Evolutionary conservation across 2,888 invertebrate genomes (phyloP), one percentile per base, ranked within the genome.

Genomic region (Phytoseiulus persimilis): DNA sequence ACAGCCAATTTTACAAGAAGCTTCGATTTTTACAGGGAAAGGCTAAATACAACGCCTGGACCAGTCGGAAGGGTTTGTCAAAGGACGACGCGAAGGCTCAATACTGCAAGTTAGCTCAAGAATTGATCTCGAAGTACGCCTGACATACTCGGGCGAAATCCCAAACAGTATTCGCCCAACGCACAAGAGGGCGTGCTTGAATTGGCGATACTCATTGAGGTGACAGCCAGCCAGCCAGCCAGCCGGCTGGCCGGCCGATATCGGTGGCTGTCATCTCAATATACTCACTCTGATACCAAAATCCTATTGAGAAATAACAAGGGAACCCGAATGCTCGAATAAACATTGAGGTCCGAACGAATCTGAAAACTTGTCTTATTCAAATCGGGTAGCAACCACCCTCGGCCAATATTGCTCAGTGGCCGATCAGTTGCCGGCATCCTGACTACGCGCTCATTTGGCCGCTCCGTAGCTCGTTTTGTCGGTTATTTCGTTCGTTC

Each of bases 51-150:
- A 87, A 87, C 31, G 32, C 87, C 33, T 87, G 87, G 87, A 87
- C 87, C n/a, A 87, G 87, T 32, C 87, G 87, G 28, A 87, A 87
- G 87, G 87, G 87, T 5, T n/a, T 87, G n/a, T 87, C 87, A 32
- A 32, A 87, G 33, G 87, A 87, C 18, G 87, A 31, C 87, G 87
- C 87, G 32, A 87, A 87, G 33, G 45, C 32, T 33, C 39, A 87
- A 31, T 87, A 87, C 33, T 87, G 87, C 87, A 31, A 32, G 18
- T 31, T 87, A 14, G 87, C 33, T 45, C 28, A 87, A 87, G n/a
- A 87, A 32, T 33, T 87, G 33, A 31, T 39, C 31, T n/a, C n/a
- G n/a, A 87, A 87, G 31, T 33, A 87, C 87, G 33, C 32, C 87
- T 87, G 45, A 87, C 9, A 87, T n/a, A 39, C n/a, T 23, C 87